Conservation (phyloP, 2,113 vertebrate genomes). For the Pachycephala philippinensis region DNA sequence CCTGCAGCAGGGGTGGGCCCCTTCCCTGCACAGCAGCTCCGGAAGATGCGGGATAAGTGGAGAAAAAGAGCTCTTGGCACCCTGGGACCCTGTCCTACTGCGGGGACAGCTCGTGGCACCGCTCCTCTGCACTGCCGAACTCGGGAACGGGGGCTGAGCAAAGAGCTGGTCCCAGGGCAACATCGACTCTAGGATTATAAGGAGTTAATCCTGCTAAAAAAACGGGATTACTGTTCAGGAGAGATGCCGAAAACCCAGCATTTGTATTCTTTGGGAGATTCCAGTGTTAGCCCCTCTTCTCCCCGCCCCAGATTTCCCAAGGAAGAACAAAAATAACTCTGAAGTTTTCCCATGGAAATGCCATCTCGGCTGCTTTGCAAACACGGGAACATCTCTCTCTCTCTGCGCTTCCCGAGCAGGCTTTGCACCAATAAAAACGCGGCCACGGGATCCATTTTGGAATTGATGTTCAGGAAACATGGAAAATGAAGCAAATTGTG, state of each 20-base stretch:
- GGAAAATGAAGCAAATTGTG: not conserved
- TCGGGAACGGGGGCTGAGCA: not conserved
- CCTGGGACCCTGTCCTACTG: not conserved
- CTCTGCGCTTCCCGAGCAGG: not conserved
- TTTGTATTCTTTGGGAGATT: not conserved
- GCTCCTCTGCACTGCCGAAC: not conserved
- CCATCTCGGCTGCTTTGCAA: not conserved
- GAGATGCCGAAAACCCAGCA: not conserved
- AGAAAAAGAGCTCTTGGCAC: not conserved
- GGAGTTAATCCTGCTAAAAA: not conserved
- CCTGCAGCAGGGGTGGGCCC: accelerated
- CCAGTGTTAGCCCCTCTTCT: not conserved
- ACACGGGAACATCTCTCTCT: not conserved
- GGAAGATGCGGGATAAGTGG: accelerated
- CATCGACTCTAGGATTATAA: not conserved
- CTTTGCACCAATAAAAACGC: not conserved
- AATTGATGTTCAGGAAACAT: not conserved
- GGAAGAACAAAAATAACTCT: not conserved
- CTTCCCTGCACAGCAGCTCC: not conserved
- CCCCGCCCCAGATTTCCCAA: not conserved
- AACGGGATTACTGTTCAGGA: not conserved
- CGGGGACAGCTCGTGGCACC: not conserved
- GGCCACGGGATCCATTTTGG: not conserved
- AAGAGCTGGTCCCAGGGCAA: not conserved
- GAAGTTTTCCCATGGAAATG: not conserved